Evolutionary conservation across 2,113 vertebrate genomes (phyloP), one percentile per base, ranked within the genome.

Genomic region (Elgaria multicarinata): DNA sequence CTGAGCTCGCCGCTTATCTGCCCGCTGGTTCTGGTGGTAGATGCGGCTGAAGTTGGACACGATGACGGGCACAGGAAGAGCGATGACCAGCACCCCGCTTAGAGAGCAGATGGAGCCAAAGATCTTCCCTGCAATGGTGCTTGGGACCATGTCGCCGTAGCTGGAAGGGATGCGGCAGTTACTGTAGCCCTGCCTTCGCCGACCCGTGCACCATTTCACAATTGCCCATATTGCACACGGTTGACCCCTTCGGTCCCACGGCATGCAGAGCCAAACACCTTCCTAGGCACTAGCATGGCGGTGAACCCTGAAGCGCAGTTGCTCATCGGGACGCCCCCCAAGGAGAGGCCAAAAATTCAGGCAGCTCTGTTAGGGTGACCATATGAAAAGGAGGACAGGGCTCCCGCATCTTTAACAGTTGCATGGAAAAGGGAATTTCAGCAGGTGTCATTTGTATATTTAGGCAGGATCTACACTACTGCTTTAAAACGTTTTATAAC

Each of bases 1-100:
- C 93, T 97, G 96, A 4, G 95, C 96, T 84, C 95, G 93, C 71
- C 96, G 96, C 81, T 97, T 97, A 90, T 97, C 98, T 6, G 98
- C 98, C 86, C 98, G 97, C 96, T 99, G 98, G 97, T 99, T 99
- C 97, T 99, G 98, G 96, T 99, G 98, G 95, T 99, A 99, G 95
- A 99, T 99, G 89, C 98, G 98, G 94, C 98, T 99, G 88, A 89
- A 89, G 82, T 89, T 89, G 81, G 88, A 89, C 33, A 89, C 88
- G 2, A 89, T 89, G 46, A 99, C 98, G 0, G 98, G 98, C 77
- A 99, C 98, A 0, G 98, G 98, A 84, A 98, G 95, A 16, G 98
- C 98, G 69, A 99, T 99, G 94, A 99, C 98, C 96, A 99, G 96
- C 93, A 99, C 98, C 16, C 98, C 98, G 33, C 98, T 98, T 92